phyloP scores from a whole-genome alignment of 1,140 invertebrate species.

The Drosophila pachea region DNA sequence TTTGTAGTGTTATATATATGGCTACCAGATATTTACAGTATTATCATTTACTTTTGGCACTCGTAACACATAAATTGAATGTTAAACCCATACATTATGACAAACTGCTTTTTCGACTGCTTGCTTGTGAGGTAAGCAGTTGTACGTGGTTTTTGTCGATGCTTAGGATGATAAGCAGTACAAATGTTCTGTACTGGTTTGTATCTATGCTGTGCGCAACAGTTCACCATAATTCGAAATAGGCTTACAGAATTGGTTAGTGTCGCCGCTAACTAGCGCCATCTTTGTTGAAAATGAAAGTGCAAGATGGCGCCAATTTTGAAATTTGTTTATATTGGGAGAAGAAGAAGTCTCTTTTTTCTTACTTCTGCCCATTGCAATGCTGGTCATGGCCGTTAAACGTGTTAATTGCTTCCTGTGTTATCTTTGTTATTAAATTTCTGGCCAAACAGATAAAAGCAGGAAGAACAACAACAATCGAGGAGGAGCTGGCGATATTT shows the following conservation, averaged over 20 bases:
- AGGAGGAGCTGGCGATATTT: constrained; percentile 64
- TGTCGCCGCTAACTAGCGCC: neutral
- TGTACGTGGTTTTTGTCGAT: too few species aligned
- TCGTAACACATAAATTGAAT: too few species aligned
- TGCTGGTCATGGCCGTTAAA: constrained; percentile 1
- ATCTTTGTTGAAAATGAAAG: constrained; percentile 5
- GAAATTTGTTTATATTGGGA: neutral
- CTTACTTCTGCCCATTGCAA: neutral
- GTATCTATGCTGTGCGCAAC: too few species aligned
- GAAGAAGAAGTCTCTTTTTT: neutral
- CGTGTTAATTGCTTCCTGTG: constrained; percentile 24
- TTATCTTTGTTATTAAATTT: constrained; percentile 28
- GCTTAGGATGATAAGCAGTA: too few species aligned
- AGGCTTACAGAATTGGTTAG: neutral
- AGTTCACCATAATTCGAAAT: neutral
- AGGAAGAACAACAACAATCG: neutral
- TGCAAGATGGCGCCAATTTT: neutral
- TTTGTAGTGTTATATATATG: too few species aligned
- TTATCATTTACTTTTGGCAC: too few species aligned
- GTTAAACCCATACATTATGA: too few species aligned
- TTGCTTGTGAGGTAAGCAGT: too few species aligned
- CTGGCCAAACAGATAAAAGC: constrained; percentile 14
- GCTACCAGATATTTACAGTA: too few species aligned
- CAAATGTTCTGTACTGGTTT: too few species aligned
- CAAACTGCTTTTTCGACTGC: too few species aligned